Conservation (phyloP, 2,888 invertebrate genomes). For the Leptinotarsa peninsularis region DNA sequence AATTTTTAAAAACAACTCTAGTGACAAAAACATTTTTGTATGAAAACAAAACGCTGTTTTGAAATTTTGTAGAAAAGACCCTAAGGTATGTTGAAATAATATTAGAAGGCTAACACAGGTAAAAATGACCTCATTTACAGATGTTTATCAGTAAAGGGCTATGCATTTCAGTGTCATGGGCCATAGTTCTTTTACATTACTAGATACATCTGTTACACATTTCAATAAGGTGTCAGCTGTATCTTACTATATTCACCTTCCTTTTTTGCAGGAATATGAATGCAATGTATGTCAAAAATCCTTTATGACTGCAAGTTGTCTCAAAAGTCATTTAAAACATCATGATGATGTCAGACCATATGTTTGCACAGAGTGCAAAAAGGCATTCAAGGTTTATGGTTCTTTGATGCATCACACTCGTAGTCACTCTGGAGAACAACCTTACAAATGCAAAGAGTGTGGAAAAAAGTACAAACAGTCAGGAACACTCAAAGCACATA, state of each 20-base stretch:
- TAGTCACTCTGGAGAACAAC: conserved; percentile 60
- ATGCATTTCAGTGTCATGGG: no score
- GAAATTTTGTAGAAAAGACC: no score
- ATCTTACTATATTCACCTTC: neutral
- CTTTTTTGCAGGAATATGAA: conserved; percentile 33
- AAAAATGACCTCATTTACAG: no score
- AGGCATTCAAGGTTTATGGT: conserved; percentile 57
- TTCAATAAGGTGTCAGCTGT: no score
- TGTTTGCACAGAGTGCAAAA: conserved; percentile 36
- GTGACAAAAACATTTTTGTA: no score
- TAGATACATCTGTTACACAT: no score
- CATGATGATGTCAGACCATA: conserved; percentile 32
- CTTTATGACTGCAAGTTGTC: conserved; percentile 28
- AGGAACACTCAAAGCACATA: conserved; percentile 61
- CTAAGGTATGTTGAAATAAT: no score
- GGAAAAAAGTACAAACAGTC: conserved; percentile 61
- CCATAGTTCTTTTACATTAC: no score
- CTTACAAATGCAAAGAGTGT: conserved; percentile 59
- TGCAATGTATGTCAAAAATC: conserved; percentile 36
- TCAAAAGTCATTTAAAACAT: conserved; percentile 36
- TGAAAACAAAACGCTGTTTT: no score
- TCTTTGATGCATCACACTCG: conserved; percentile 58
- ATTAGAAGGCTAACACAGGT: no score
- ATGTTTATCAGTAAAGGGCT: no score
- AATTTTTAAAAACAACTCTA: no score